Percentiles rank a stretch among this genome's conserved stretches.
Evolutionary conservation across 2,113 vertebrate genomes (phyloP).

Genomic region (Propithecus coquereli): DNA sequence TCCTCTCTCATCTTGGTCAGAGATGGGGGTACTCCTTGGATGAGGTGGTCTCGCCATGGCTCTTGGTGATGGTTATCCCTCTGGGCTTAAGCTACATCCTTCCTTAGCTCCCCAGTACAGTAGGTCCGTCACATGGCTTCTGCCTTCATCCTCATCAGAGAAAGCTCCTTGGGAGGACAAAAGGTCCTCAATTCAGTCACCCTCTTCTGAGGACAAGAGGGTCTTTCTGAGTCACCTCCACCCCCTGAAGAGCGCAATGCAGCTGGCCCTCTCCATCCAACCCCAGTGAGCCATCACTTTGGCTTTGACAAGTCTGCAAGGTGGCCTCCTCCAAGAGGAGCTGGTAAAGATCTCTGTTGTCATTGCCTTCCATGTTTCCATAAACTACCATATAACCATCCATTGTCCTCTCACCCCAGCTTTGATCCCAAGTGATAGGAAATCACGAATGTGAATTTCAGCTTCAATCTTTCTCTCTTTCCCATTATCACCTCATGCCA

Average conservation of each 20-base stretch:
- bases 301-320: background rate
- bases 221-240: background rate
- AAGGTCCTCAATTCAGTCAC: background rate
- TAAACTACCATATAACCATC: background rate
- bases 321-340: background rate
- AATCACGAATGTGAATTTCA: background rate
- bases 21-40: background rate
- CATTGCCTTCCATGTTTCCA: background rate
- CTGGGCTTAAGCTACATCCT: background rate
- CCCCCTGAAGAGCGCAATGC: background rate
- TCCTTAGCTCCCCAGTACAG: background rate
- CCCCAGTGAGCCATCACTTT: background rate
- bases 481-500: background rate
- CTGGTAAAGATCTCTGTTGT: background rate
- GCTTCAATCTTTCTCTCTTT: background rate
- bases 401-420: fast-evolving
- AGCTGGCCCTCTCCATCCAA: background rate
- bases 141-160: background rate
- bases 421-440: background rate
- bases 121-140: background rate
- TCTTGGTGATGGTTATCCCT: background rate
- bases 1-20: background rate
- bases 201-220: background rate
- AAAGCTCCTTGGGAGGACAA: background rate
- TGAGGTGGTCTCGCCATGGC: background rate